Conservation (phyloP, 2,888 invertebrate species). For the Ypsolopha sequella region DNA sequence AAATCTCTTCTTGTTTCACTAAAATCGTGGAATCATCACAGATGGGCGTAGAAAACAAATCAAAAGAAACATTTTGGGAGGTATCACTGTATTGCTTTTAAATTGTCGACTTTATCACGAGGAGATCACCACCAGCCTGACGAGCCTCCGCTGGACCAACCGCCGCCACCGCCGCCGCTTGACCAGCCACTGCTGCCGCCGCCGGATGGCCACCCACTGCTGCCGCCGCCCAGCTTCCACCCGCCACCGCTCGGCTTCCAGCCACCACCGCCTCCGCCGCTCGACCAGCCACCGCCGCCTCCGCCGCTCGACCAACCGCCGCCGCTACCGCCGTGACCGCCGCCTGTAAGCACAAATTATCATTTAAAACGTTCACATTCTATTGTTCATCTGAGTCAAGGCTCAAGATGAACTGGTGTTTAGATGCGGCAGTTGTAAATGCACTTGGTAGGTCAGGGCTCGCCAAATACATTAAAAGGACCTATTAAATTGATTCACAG, state of each 20-base stretch:
- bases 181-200: conserved; percentile 4
- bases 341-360: conserved; percentile 3
- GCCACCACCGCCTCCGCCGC: conserved; percentile 6
- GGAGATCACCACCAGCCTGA: conserved; percentile 53
- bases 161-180: conserved; percentile 5
- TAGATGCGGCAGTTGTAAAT: too few species aligned
- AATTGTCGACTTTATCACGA: conserved; percentile 7
- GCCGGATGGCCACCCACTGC: conserved; percentile 6
- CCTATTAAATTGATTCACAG: too few species aligned
- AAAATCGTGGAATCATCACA: not conserved
- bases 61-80: conserved; percentile 21
- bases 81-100: conserved; percentile 40
- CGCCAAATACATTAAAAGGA: too few species aligned
- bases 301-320: conserved; percentile 12
- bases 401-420: too few species aligned
- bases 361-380: not conserved
- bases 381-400: too few species aligned
- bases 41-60: conserved; percentile 6
- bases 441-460: too few species aligned
- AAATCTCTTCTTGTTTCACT: too few species aligned
- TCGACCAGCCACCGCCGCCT: conserved; percentile 9
- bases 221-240: conserved; percentile 7
- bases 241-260: conserved; percentile 2
- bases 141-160: conserved; percentile 12
- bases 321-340: conserved; percentile 7